These are phyloP conservation scores for Drosophila melanocephala DNA, from an alignment of 2,888 invertebrate genomes.

Conservation along the genomic window DNA sequence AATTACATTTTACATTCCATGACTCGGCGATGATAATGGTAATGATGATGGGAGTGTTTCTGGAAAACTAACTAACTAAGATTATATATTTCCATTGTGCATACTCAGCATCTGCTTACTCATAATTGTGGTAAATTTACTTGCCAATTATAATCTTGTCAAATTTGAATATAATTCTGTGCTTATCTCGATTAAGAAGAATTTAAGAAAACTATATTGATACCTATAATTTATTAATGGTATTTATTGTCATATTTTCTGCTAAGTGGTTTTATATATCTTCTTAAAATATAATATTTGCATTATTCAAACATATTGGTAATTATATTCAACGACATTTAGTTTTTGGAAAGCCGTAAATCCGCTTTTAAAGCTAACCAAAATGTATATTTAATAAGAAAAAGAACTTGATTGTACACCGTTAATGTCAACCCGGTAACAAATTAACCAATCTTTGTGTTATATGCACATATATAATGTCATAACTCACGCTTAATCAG, in stretches of 20 bases:
- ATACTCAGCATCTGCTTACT: background rate
- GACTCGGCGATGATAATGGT: constrained; percentile 30
- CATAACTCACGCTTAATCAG: constrained; percentile 37
- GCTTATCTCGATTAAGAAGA: background rate
- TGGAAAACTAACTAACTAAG: background rate
- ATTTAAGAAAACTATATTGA: background rate
- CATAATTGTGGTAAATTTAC: background rate
- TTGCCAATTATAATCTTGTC: background rate
- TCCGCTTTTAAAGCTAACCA: background rate
- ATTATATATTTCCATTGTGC: background rate
- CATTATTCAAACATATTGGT: background rate
- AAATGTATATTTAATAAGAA: background rate
- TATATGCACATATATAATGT: constrained; percentile 19
- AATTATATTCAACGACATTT: too few relatives aligned
- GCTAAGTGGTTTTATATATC: too few relatives aligned
- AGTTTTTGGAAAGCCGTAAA: background rate
- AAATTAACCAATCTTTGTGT: constrained; percentile 11
- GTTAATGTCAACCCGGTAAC: background rate
- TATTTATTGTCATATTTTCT: too few relatives aligned
- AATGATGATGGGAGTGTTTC: constrained; percentile 27
- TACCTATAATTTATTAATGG: background rate
- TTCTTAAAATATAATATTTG: too few relatives aligned
- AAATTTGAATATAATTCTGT: background rate
- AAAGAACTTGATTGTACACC: background rate
- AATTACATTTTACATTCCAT: constrained; percentile 66